These are phyloP conservation scores for Brachionus plicatilis DNA, from an alignment of 1,140 invertebrate genomes.

Conservation along the genomic window DNA sequence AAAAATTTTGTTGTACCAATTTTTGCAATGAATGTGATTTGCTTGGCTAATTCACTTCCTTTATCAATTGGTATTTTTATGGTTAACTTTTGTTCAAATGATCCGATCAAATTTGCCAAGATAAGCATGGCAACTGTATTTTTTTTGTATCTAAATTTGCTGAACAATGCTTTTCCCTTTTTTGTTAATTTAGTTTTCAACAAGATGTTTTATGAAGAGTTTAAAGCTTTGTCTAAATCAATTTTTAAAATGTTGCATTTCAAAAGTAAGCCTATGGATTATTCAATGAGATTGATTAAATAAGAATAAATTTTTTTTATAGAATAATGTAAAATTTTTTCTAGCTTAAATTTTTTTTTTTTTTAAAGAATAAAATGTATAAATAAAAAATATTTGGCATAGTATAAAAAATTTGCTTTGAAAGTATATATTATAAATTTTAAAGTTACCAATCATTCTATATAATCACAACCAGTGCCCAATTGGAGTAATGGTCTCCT, in stretches of 20 bases:
- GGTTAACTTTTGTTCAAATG: background rate
- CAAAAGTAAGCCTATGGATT: background rate
- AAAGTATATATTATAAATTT: too few species aligned
- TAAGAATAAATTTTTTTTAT: too few species aligned
- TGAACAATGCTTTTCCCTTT: constrained; percentile 64
- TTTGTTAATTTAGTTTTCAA: background rate
- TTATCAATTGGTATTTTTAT: background rate
- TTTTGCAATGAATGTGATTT: background rate
- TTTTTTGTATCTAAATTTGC: constrained; percentile 64
- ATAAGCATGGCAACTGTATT: background rate
- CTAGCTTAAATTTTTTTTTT: too few species aligned
- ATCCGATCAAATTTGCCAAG: background rate
- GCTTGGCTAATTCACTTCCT: background rate
- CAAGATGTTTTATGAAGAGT: background rate
- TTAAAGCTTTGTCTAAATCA: constrained; percentile 40
- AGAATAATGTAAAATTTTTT: too few species aligned
- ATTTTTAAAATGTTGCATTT: constrained; percentile 46
- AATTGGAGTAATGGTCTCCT: too few species aligned
- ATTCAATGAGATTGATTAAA: too few species aligned
- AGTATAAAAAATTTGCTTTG: too few species aligned
- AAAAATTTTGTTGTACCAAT: background rate
- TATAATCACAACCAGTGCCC: too few species aligned
- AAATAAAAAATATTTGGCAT: too few species aligned
- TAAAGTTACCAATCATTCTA: too few species aligned
- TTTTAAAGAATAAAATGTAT: too few species aligned